These are phyloP conservation scores for Monoplex corrugatus DNA, from an alignment of 2,888 invertebrate genomes.

Conservation along the genomic window DNA sequence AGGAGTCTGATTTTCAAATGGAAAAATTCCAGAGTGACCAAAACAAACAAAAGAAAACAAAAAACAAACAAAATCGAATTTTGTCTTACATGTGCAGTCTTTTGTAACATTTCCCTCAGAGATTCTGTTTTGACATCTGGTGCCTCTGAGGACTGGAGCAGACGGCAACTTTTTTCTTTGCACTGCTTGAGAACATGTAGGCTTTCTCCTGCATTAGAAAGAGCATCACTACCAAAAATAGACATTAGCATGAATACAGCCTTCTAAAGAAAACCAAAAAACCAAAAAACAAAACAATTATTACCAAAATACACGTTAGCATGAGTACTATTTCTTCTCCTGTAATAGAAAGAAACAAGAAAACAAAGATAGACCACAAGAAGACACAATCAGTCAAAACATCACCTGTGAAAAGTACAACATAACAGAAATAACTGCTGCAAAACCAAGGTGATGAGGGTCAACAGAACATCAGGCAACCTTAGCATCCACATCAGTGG, in stretches of 20 bases:
- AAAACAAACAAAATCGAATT: no score
- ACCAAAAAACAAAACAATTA: background rate
- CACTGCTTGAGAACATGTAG: constrained; percentile 30
- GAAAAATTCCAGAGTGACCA: no score
- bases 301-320: background rate
- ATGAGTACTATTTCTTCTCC: background rate
- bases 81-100: constrained; percentile 28
- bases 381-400: background rate
- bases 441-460: no score
- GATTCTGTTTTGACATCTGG: background rate
- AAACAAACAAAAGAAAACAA: no score
- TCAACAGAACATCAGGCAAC: no score
- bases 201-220: background rate
- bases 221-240: background rate
- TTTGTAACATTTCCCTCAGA: constrained; percentile 7
- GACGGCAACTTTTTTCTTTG: constrained; percentile 9
- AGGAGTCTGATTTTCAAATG: no score
- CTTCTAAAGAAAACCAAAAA: background rate
- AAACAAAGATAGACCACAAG: background rate
- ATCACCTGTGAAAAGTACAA: no score
- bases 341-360: no score
- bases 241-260: no score
- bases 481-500: no score
- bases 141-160: constrained; percentile 28
- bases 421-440: no score